Evolutionary conservation across 2,888 invertebrate genomes (phyloP).

Genomic region (Drosophila phalerata): DNA sequence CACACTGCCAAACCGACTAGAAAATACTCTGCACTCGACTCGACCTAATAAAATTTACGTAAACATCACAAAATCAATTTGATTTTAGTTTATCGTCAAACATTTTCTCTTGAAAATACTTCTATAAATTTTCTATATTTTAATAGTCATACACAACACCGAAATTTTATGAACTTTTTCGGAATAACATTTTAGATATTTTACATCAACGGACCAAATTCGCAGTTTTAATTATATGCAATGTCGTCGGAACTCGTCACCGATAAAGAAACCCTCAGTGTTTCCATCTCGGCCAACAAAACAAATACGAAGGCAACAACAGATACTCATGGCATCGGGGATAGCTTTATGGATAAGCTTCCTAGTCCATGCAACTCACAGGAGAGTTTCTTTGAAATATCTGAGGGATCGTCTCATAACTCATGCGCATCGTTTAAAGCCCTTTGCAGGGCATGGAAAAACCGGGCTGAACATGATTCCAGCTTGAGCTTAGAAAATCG

Average conservation of each 20-base stretch:
- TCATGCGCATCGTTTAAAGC: slow-evolving; percentile 39
- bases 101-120: neutral
- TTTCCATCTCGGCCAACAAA: neutral
- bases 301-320: neutral
- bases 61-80: neutral
- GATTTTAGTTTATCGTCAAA: slow-evolving; percentile 3
- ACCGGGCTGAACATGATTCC: slow-evolving; percentile 14
- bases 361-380: slow-evolving; percentile 1
- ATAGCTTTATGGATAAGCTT: slow-evolving; percentile 18
- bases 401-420: slow-evolving; percentile 7
- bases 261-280: neutral
- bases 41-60: neutral
- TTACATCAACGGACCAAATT: slow-evolving; percentile 6
- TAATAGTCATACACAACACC: neutral
- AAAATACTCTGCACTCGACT: neutral
- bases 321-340: slow-evolving; percentile 23
- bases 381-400: neutral
- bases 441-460: slow-evolving; percentile 39
- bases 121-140: neutral
- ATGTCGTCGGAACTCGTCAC: slow-evolving; percentile 17
- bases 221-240: neutral
- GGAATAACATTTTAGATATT: neutral
- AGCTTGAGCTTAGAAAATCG: slow-evolving; percentile 10
- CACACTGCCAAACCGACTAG: neutral
- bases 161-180: slow-evolving; percentile 6